Evolutionary conservation across 2,113 vertebrate genomes (phyloP), one percentile per base, ranked within the genome.

Genomic region (Labrus mixtus): DNA sequence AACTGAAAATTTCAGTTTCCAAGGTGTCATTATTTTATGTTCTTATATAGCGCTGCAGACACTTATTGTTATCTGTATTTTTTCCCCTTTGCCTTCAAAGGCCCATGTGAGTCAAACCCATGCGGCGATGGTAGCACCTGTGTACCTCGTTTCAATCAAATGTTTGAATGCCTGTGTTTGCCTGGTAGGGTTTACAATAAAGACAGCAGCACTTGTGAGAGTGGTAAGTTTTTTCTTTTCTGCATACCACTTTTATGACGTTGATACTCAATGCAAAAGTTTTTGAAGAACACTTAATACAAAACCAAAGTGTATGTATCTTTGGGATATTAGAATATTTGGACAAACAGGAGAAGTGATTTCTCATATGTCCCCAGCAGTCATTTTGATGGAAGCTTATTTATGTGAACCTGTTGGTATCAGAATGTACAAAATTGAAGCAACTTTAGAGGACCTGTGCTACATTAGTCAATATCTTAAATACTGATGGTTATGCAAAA

Each of bases 51-150:
- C 36, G 0, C 4, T 62, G 20, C 17, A 59, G 46, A 63, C 10
- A 1, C 9, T 69, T 4, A 37, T 19, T 50, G 1, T 1, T 65
- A 9, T 66, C 10, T 64, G 13, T 65, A 15, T 37, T 54, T 10
- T 9, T 55, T 16, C 66, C 39, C 1, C 20, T 17, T 61, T 57
- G 2, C 17, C 23, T 29, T 61, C 20, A 9, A 53, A 93, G 89
- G 11, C 60, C 33, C 79, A 12, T 93, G 92, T 70, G 0, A 0
- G 0, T 0, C 4, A 7, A 53, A 57, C 8, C 69, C 87, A 39
- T 94, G 93, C 74, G 23, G 13, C 0, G 0, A 0, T 36, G 85
- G 85, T 37, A 89, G 82, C 85, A 86, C 60, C 8, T 94, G 93
- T 60, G 29, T 67, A 3, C 0, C 0, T 10, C 78, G 71, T 43